Evolutionary conservation across 2,888 invertebrate genomes (phyloP).

Genomic region (Epinotia brunnichana): DNA sequence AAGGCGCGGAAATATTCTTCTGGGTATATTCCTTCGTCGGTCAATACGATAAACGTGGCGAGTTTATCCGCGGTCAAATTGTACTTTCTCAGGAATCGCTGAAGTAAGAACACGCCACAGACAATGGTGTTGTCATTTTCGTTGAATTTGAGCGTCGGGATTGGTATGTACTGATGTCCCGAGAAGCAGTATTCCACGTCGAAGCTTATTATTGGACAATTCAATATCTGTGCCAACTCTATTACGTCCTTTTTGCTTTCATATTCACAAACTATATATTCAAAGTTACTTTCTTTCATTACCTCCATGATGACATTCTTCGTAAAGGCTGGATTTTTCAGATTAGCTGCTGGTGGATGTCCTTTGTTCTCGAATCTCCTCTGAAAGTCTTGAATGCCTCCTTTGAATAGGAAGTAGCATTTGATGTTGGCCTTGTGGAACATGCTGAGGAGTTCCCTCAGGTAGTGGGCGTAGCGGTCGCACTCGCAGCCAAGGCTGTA

Average conservation of each 20-base stretch:
- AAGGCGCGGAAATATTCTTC: conserved; percentile 45
- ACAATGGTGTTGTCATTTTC: conserved; percentile 9
- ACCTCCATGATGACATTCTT: conserved; percentile 24
- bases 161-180: conserved; percentile 29
- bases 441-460: conserved; percentile 22
- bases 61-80: conserved; percentile 50
- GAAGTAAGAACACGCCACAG: conserved; percentile 17
- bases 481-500: conserved; percentile 36
- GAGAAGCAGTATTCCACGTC: conserved; percentile 36
- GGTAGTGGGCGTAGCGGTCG: conserved; percentile 26
- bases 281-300: conserved; percentile 17
- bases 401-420: conserved; percentile 41
- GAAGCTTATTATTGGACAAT: conserved; percentile 35
- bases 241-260: conserved; percentile 29
- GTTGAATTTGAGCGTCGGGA: conserved; percentile 8
- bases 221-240: conserved; percentile 25
- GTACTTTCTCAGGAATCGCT: conserved; percentile 44
- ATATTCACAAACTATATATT: conserved; percentile 21
- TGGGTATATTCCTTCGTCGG: conserved; percentile 50
- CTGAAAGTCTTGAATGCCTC: conserved; percentile 11
- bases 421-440: conserved; percentile 34
- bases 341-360: background rate
- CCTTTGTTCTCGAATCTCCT: conserved; percentile 9
- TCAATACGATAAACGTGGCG: conserved; percentile 53
- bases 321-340: conserved; percentile 17